Evolutionary conservation across 2,888 invertebrate species (phyloP).

Genomic region (Drosophila ustulata): DNA sequence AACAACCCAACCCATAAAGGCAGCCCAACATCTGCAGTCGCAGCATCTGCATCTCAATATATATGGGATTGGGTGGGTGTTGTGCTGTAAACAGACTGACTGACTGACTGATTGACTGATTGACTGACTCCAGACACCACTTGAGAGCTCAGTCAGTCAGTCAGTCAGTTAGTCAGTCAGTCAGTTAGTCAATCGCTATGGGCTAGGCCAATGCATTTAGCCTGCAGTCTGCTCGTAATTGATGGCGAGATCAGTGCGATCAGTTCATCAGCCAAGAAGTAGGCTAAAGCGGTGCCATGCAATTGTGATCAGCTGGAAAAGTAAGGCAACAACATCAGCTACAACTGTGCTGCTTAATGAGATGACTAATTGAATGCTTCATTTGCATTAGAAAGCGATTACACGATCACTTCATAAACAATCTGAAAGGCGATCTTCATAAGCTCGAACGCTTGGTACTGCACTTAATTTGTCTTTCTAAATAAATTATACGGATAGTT

Average conservation of each 20-base stretch:
- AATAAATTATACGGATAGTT: background rate
- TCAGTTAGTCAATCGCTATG: slow-evolving; percentile 36
- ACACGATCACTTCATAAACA: slow-evolving; percentile 11
- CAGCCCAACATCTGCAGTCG: slow-evolving; percentile 10
- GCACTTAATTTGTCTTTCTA: background rate
- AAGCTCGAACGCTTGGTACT: no score
- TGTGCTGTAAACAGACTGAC: slow-evolving; percentile 27
- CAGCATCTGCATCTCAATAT: slow-evolving; percentile 16
- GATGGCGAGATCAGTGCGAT: slow-evolving; percentile 26
- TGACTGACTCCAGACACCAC: slow-evolving; percentile 41
- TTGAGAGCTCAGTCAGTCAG: slow-evolving; percentile 30
- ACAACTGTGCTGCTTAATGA: background rate
- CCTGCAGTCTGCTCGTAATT: slow-evolving; percentile 17
- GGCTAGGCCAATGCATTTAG: slow-evolving; percentile 42
- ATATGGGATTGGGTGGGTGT: slow-evolving; percentile 15
- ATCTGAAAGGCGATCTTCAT: background rate
- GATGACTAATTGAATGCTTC: slow-evolving; percentile 6
- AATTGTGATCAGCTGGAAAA: background rate
- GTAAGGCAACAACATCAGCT: slow-evolving; percentile 1
- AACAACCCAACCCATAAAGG: background rate
- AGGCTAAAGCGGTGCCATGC: slow-evolving; percentile 4
- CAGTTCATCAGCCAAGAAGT: slow-evolving; percentile 19
- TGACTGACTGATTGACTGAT: background rate
- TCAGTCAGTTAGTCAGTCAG: slow-evolving; percentile 36
- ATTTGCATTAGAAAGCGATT: slow-evolving; percentile 7